Evolutionary conservation across 2,113 vertebrate genomes (phyloP), one percentile per base, ranked within the genome.

Genomic region (Sigmodon hispidus): DNA sequence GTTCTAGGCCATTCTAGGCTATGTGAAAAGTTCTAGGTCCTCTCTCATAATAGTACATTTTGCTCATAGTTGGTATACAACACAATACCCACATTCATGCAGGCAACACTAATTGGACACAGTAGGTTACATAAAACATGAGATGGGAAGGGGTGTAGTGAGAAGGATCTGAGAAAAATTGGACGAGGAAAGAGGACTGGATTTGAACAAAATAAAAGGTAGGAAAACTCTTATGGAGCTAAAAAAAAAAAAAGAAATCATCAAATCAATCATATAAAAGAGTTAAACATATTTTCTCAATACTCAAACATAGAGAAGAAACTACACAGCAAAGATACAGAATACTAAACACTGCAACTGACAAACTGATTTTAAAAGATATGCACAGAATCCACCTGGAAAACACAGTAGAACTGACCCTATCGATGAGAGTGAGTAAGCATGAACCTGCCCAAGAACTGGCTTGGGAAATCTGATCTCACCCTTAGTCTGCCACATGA

Each of bases 301-400:
- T 90, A 80, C 67, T 87, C 87, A 81, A 94, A 83, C 50, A 93
- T 61, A 15, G 55, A 84, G 73, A 83, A 91, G 43, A 75, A 91
- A 93, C 69, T n/a, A 83, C 55, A 24, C 31, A 50, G 48, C 73
- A 55, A 93, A 87, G 50, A 40, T 88, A 57, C 12, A 77, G 24
- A 65, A 75, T 63, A 70, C 6, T 87, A 22, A 93, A 83, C 52
- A 91, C 34, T 77, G 15, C 19, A 77, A 50, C 77, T 69, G 95
- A 89, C 36, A 91, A 72, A 17, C 31, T 77, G 76, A 67, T 57
- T 89, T 91, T 77, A 65, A 50, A 48, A 80, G 52, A 85, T 12
- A 72, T 26, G 50, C 31, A 70, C 8, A 76, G 50, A 89, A 80
- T 8, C 70, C 21, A n/a, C 16, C 34, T 16, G 67, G 67, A 21